These are phyloP conservation scores for Corythaixoides concolor DNA, from an alignment of 2,113 vertebrate genomes.

Conservation along the genomic window DNA sequence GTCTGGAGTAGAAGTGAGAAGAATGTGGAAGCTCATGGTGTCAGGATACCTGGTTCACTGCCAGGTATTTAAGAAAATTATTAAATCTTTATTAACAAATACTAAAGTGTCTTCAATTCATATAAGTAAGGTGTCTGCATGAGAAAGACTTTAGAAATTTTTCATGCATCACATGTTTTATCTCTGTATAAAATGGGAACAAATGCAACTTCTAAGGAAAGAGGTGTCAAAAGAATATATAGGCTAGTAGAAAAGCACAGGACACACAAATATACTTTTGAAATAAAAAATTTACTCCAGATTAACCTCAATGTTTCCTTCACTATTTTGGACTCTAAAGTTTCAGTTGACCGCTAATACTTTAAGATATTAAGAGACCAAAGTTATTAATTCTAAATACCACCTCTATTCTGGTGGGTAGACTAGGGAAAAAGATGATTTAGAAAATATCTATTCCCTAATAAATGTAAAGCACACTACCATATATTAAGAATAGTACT, in stretches of 20 bases:
- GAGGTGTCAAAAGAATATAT: not conserved
- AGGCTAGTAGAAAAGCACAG: not conserved
- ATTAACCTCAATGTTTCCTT: not conserved
- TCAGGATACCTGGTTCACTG: not conserved
- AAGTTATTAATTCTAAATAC: not conserved
- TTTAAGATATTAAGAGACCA: not conserved
- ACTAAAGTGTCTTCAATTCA: not conserved
- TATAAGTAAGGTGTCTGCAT: not conserved
- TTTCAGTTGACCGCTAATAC: not conserved
- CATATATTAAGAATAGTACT: not conserved
- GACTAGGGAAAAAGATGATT: not conserved
- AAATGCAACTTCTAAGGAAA: not conserved
- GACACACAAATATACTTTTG: not conserved
- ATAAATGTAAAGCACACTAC: not conserved
- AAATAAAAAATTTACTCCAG: not conserved
- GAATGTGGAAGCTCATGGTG: not conserved
- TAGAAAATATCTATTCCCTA: not conserved
- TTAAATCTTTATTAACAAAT: not conserved
- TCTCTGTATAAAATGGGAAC: not conserved
- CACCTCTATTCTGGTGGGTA: not conserved
- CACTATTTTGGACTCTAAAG: not conserved
- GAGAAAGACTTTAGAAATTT: not conserved
- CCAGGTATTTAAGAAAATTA: not conserved
- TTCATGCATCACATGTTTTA: not conserved
- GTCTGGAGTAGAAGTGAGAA: not conserved